A percentile compares a stretch with the other conserved stretches of the same genome.
Evolutionary conservation across 2,797 vertebrate genomes (phyloP).

Genomic region (Ptychadena robeensis): DNA sequence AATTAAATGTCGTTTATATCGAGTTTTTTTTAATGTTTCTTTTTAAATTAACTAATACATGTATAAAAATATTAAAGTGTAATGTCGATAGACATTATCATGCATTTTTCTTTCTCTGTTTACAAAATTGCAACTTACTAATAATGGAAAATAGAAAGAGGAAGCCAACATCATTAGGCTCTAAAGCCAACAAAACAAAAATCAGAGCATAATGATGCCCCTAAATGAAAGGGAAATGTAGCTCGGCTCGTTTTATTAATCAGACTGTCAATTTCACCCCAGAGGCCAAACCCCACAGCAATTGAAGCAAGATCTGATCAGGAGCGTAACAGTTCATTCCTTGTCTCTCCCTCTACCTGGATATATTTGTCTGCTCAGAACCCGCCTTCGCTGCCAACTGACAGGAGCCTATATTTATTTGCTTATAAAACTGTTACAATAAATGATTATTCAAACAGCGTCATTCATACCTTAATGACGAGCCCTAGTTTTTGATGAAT

Average conservation of each 20-base stretch:
- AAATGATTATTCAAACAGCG: slow-evolving; percentile 99
- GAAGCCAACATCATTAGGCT: slow-evolving; percentile 78
- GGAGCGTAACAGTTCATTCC: slow-evolving; percentile 87
- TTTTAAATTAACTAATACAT: too few relatives aligned
- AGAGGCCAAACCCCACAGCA: slow-evolving; percentile 98
- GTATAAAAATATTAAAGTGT: neutral
- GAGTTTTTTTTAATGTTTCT: too few relatives aligned
- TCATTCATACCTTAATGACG: slow-evolving; percentile 98
- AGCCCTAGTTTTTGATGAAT: slow-evolving; percentile 97
- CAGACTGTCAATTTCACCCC: slow-evolving; percentile 99
- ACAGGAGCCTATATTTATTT: slow-evolving; percentile 99
- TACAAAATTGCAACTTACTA: neutral
- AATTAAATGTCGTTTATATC: too few relatives aligned
- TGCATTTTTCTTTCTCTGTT: neutral
- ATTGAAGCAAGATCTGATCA: slow-evolving; percentile 88
- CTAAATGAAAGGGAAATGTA: slow-evolving; percentile 99
- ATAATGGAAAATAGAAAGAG: slow-evolving; percentile 68
- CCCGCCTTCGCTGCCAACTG: slow-evolving; percentile 98
- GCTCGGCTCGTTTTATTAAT: slow-evolving; percentile 99
- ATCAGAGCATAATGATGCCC: slow-evolving; percentile 99
- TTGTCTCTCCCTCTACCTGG: slow-evolving; percentile 93
- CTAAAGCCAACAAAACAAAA: slow-evolving; percentile 93
- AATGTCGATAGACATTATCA: neutral
- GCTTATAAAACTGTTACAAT: slow-evolving; percentile 99
- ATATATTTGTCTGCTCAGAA: slow-evolving; percentile 98